phyloP scores from a whole-genome alignment of 2,113 vertebrate species.

The Elephantulus edwardii region DNA sequence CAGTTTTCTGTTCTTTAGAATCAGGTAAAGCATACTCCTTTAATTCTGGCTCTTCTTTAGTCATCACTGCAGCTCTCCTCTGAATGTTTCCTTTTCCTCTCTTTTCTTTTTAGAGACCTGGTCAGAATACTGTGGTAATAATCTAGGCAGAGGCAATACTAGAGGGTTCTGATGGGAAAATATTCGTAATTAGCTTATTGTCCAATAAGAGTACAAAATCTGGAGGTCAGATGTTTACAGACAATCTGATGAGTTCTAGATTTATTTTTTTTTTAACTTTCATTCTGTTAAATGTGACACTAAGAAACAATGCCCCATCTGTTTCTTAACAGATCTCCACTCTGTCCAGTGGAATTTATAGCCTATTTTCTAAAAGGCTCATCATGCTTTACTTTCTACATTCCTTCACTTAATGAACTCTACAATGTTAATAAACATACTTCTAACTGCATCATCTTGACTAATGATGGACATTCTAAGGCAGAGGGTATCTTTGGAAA shows the following conservation, averaged over 20 bases:
- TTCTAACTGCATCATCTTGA: not conserved
- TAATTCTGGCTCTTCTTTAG: not conserved
- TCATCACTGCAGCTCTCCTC: not conserved
- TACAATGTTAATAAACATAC: not conserved
- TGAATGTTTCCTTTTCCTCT: conserved; percentile 6
- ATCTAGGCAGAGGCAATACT: not conserved
- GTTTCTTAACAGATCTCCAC: conserved; percentile 24
- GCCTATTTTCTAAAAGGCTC: not conserved
- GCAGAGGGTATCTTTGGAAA: not conserved
- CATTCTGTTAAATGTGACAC: not conserved
- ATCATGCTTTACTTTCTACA: conserved; percentile 6
- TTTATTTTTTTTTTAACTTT: not conserved
- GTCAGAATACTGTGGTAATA: not conserved
- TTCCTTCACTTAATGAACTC: conserved; percentile 13
- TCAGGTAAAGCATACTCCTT: not conserved
- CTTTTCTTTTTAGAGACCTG: not conserved
- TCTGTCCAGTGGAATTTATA: conserved; percentile 3
- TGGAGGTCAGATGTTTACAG: not conserved
- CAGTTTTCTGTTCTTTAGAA: conserved; percentile 24
- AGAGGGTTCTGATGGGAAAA: conserved; percentile 8
- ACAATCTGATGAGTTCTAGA: not conserved
- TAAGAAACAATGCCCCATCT: conserved; percentile 30
- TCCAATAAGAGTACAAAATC: not conserved
- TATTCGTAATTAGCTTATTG: conserved; percentile 4
- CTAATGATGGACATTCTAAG: not conserved